Evolutionary conservation across 2,113 vertebrate species (phyloP).

Genomic region (Anoplopoma fimbria): DNA sequence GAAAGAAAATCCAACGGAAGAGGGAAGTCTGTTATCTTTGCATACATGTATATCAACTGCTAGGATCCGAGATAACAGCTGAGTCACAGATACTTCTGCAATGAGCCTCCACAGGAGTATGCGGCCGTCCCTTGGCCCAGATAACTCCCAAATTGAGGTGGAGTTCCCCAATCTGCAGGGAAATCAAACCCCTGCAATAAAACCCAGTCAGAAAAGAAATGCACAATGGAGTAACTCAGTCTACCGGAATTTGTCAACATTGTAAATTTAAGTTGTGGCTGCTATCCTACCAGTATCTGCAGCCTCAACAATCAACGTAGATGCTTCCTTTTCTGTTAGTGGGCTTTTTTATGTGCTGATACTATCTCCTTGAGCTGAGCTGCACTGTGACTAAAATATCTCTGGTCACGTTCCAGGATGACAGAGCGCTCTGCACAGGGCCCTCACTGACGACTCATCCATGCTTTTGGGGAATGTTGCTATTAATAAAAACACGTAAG

Average conservation of each 20-base stretch:
- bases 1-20: not conserved
- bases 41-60: conserved; percentile 15
- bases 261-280: not conserved
- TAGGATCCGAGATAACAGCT: not conserved
- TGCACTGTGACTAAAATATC: conserved; percentile 45
- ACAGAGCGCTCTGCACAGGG: conserved; percentile 39
- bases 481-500: conserved; percentile 25
- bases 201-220: conserved; percentile 6
- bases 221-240: conserved; percentile 15
- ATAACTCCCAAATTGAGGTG: conserved; percentile 16
- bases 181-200: conserved; percentile 30
- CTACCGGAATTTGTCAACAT: conserved; percentile 11
- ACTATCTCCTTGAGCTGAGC: conserved; percentile 22
- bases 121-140: not conserved
- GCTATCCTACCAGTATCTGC: not conserved
- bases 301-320: conserved; percentile 2
- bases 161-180: conserved; percentile 3
- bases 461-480: conserved; percentile 22
- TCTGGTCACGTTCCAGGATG: conserved; percentile 52
- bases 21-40: conserved; percentile 6
- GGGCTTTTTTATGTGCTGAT: conserved; percentile 23
- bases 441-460: conserved; percentile 32
- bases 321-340: conserved; percentile 1
- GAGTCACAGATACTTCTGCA: conserved; percentile 23
- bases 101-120: conserved; percentile 3